Percentiles rank a stretch among this genome's conserved stretches.
Conservation (phyloP, 2,888 invertebrate species). For the Stomorhina lunata region DNA sequence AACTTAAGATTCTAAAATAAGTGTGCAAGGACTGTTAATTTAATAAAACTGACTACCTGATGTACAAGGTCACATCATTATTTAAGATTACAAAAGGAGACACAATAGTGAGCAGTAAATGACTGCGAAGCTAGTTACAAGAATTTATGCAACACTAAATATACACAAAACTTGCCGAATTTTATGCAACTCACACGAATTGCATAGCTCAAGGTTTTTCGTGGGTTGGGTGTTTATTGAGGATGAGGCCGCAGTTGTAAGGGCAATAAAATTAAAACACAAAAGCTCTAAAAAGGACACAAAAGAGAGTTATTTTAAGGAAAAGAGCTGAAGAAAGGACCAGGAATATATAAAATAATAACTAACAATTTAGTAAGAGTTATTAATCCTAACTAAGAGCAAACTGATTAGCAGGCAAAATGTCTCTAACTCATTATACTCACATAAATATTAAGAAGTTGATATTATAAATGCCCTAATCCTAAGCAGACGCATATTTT, state of each 20-base stretch:
- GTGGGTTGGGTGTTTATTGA: slow-evolving; percentile 33
- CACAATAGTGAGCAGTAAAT: too few species aligned
- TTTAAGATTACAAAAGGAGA: slow-evolving; percentile 11
- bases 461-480: slow-evolving; percentile 3
- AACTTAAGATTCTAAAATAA: not conserved
- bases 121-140: slow-evolving; percentile 40
- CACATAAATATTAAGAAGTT: too few species aligned
- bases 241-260: not conserved
- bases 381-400: not conserved
- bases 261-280: slow-evolving; percentile 18
- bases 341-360: not conserved
- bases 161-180: slow-evolving; percentile 47
- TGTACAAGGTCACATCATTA: slow-evolving; percentile 33
- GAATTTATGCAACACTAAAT: slow-evolving; percentile 59
- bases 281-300: slow-evolving; percentile 24
- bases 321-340: not conserved
- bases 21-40: not conserved
- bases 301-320: not conserved
- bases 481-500: slow-evolving; percentile 30
- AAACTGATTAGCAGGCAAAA: slow-evolving; percentile 4
- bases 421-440: not conserved
- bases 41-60: slow-evolving; percentile 11
- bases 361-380: slow-evolving; percentile 18
- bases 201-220: slow-evolving; percentile 40
- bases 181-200: slow-evolving; percentile 33